Evolutionary conservation across 2,113 vertebrate genomes (phyloP).

Genomic region (Chamaea fasciata): DNA sequence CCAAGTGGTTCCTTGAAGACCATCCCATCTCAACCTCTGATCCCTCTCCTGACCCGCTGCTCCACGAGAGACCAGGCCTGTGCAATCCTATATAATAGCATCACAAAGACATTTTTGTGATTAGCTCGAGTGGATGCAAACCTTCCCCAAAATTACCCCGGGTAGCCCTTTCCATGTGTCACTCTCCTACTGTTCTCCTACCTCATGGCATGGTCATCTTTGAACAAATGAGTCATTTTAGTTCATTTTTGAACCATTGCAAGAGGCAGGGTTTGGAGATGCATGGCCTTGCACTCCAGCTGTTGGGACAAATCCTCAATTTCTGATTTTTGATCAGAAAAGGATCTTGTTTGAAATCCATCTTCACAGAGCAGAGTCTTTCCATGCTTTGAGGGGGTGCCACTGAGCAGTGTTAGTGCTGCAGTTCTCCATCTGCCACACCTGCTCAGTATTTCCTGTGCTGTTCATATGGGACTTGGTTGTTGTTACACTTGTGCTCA

Average conservation of each 20-base stretch:
- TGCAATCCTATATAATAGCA: neutral
- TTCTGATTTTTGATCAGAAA: neutral
- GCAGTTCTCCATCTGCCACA: neutral
- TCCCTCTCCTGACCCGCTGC: neutral
- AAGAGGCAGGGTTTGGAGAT: neutral
- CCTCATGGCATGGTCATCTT: neutral
- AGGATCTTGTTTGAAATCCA: neutral
- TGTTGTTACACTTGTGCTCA: neutral
- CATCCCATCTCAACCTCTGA: neutral
- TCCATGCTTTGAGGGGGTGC: neutral
- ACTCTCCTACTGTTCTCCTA: neutral
- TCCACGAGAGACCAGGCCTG: fast-evolving
- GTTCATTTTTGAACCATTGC: neutral
- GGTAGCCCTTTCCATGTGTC: neutral
- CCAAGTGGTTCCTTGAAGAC: neutral
- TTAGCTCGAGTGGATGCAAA: neutral
- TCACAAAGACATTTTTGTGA: neutral
- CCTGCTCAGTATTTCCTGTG: neutral
- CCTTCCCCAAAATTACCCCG: neutral
- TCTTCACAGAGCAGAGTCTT: neutral
- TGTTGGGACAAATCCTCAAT: neutral
- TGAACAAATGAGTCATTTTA: neutral
- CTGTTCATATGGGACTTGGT: neutral
- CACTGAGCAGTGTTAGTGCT: neutral
- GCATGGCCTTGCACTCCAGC: neutral